Evolutionary conservation across 92 coral and sea anemone genomes (phyloP).

Genomic region (Umimayanthus chanpuru): DNA sequence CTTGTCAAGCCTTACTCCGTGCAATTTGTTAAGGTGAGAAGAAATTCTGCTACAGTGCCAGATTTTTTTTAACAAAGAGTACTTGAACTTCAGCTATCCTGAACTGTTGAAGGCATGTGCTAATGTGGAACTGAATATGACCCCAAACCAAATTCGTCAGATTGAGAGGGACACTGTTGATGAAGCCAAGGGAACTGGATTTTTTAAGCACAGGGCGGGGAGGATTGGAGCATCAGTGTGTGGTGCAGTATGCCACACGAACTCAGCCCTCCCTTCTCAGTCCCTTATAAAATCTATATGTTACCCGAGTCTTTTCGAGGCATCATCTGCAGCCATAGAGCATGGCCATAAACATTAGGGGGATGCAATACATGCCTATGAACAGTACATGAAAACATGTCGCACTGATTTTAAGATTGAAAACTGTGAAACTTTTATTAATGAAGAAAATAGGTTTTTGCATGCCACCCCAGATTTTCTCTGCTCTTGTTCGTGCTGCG

Average conservation of each 20-base stretch:
- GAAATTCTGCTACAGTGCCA: neutral
- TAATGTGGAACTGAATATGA: neutral
- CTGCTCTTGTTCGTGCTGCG: slow-evolving; percentile 39
- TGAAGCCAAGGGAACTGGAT: slow-evolving; percentile 59
- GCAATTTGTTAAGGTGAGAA: neutral
- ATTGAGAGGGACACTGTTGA: slow-evolving; percentile 19
- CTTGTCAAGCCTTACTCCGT: neutral
- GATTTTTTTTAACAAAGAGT: neutral
- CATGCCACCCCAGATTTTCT: slow-evolving; percentile 53
- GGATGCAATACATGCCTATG: slow-evolving; percentile 47
- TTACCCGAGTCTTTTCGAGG: slow-evolving; percentile 58
- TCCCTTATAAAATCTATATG: slow-evolving; percentile 67
- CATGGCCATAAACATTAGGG: slow-evolving; percentile 58
- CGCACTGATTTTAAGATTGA: slow-evolving; percentile 43
- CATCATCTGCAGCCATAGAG: slow-evolving; percentile 33
- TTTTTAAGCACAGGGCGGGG: slow-evolving; percentile 76
- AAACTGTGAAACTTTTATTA: neutral
- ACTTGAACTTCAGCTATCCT: neutral
- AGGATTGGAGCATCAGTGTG: slow-evolving; percentile 71
- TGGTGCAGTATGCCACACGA: slow-evolving; percentile 65
- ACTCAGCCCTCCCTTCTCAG: slow-evolving; percentile 65
- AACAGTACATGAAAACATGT: slow-evolving; percentile 39
- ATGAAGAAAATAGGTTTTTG: neutral
- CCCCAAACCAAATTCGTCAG: neutral
- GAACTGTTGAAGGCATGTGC: neutral